Evolutionary conservation across 2,888 invertebrate species (phyloP), one percentile per base, ranked within the genome.

Genomic region (Disparrhopalites patrizii): DNA sequence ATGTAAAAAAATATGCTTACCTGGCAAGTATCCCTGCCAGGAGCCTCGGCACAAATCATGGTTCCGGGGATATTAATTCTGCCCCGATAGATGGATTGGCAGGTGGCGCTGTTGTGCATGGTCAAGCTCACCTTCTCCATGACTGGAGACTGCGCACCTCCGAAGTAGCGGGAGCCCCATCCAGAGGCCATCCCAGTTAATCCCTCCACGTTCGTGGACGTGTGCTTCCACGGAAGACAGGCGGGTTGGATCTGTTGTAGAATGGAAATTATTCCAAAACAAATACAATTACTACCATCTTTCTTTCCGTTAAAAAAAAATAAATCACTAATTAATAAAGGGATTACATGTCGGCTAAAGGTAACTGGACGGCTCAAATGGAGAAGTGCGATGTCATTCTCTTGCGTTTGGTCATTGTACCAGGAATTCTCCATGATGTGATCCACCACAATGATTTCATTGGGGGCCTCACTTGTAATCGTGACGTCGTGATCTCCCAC

Each of bases 381-480:
- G 3, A 81, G 70, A 4, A 81, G 68, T 15, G 80, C 79, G 31
- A 81, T 78, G 70, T 81, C 81, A 68, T 80, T 78, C 56, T 73
- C 67, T 40, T 68, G 66, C 23, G 62, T 70, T 61, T 58, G 55
- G 8, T 63, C 58, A 55, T 71, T 63, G 54, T 73, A 73, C 36
- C 60, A 31, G 13, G 65, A 57, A 62, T 73, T 65, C 51, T 68
- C 65, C 33, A 70, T 69, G 15, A 66, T 43, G n/a, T 58, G 52
- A 31, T 68, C 67, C 3, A 68, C 67, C 1, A 61, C 27, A 51
- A 70, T 58, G 1, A 68, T 27, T 63, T 63, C 52, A 57, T 64
- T 73, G 3, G 25, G 52, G 20, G 68, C 57, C 10, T 71, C 73
- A 10, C 40, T 36, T 5, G 47, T 58, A 2, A 38, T 60, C 3